Evolutionary conservation across 2,797 vertebrate genomes (phyloP), one percentile per base, ranked within the genome.

Genomic region (Danio jaintianensis): DNA sequence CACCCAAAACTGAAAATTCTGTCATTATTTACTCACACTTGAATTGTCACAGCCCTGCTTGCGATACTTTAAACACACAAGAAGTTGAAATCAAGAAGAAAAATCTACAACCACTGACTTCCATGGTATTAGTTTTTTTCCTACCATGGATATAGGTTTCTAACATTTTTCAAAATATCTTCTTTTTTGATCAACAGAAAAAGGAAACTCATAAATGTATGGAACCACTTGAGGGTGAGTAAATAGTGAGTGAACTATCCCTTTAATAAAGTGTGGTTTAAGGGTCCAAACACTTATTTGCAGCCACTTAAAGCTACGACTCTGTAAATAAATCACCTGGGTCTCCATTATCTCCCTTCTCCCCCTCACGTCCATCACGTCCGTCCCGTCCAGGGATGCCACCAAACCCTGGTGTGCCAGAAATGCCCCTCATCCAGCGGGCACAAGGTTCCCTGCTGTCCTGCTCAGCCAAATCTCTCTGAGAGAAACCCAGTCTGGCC

Each of bases 391-490:
- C 95, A 0, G 93, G 93, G 16, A 68, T 66, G 4, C 95, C 95
- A 0, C 95, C 93, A 85, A 94, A 93, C 55, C 95, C 95, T 0
- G 95, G 94, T 48, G 92, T 90, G 12, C 95, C 95, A 0, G 93
- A 92, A 1, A 93, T 88, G 82, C 95, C 95, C 11, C 91, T 92
- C 93, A 96, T 94, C 94, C 93, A 94, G 3, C 92, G 92, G 77
- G 88, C 75, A 82, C 95, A 95, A 0, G 89, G 70, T 0, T 79
- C 84, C 6, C 87, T 79, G 91, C 91, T 61, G 89, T 86, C 10
- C 36, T n/a, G 74, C 16, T 62, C 86, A 4, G 4, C n/a, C 0
- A 22, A 1, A 0, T 89, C 86, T 0, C 83, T 40, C 48, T 85
- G 75, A 47, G 72, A 70, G 16, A 29, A 18, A 0, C 4, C n/a